Percentiles rank a stretch among this genome's conserved stretches.
Evolutionary conservation across 1,140 invertebrate species (phyloP).

Genomic region (Pectinophora gossypiella): DNA sequence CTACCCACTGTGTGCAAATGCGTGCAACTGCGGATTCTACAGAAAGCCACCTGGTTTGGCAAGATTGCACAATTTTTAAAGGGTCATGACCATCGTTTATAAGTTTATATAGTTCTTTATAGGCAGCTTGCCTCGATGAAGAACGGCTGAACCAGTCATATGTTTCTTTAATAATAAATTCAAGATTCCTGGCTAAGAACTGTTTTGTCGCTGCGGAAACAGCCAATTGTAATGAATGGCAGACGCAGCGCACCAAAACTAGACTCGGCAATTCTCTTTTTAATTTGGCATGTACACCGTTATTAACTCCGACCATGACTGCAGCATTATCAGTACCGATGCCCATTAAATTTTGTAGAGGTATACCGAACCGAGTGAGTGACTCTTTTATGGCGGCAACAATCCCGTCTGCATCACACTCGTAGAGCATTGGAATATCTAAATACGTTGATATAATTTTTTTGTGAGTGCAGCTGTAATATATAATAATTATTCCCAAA

Average conservation of each 20-base stretch:
- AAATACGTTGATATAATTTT: conserved; percentile 32
- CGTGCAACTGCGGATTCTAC: conserved; percentile 38
- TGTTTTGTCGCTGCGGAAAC: conserved; percentile 20
- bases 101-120: conserved; percentile 30
- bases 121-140: conserved; percentile 11
- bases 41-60: conserved; percentile 51
- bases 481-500: conserved; percentile 36
- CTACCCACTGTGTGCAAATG: conserved; percentile 43
- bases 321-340: conserved; percentile 53
- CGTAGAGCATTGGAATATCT: conserved; percentile 17
- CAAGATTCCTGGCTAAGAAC: conserved; percentile 39
- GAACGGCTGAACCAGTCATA: conserved; percentile 19
- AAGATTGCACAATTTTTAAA: conserved; percentile 36
- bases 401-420: conserved; percentile 14
- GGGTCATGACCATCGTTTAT: conserved; percentile 45
- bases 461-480: conserved; percentile 27
- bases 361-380: conserved; percentile 15
- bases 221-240: conserved; percentile 42
- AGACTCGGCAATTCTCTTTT: conserved; percentile 20
- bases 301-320: conserved; percentile 51
- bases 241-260: conserved; percentile 24
- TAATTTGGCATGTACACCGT: conserved; percentile 35
- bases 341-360: conserved; percentile 32
- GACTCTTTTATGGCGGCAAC: conserved; percentile 12
- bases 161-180: conserved; percentile 51